Evolutionary conservation across 1,140 invertebrate genomes (phyloP).

Genomic region (Caenorhabditis tropicalis): DNA sequence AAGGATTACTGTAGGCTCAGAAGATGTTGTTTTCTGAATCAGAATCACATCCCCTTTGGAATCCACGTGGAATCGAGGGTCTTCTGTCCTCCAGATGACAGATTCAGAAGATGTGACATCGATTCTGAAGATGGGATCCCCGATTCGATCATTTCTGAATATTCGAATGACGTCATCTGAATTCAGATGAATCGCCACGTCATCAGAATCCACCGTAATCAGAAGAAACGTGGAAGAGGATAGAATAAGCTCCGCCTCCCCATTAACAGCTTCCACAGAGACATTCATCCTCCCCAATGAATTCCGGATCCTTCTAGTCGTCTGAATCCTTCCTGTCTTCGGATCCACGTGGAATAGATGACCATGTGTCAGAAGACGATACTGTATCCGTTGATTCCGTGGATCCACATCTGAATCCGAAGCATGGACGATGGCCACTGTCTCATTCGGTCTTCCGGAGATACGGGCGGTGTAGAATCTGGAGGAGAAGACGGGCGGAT

Average conservation of each 20-base stretch:
- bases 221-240: neutral
- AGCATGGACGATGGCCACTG: constrained; percentile 78
- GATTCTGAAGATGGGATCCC: neutral
- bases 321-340: neutral
- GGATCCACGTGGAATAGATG: neutral
- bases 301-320: neutral
- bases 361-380: neutral
- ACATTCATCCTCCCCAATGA: neutral
- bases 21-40: neutral
- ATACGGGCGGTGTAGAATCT: constrained; percentile 73
- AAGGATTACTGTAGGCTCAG: neutral
- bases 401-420: constrained; percentile 1
- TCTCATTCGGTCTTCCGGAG: constrained; percentile 82
- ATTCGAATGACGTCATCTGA: neutral
- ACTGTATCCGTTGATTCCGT: neutral
- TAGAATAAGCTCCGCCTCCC: neutral
- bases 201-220: neutral
- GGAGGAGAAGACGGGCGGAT: constrained; percentile 81
- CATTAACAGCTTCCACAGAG: neutral
- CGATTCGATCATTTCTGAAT: neutral
- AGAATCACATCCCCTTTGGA: neutral
- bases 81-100: neutral
- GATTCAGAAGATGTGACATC: neutral
- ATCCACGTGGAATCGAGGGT: constrained; percentile 8
- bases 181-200: neutral